A percentile compares a stretch with the other conserved stretches of the same genome.
Evolutionary conservation across 1,140 invertebrate species (phyloP).

Genomic region (Wasmannia auropunctata): DNA sequence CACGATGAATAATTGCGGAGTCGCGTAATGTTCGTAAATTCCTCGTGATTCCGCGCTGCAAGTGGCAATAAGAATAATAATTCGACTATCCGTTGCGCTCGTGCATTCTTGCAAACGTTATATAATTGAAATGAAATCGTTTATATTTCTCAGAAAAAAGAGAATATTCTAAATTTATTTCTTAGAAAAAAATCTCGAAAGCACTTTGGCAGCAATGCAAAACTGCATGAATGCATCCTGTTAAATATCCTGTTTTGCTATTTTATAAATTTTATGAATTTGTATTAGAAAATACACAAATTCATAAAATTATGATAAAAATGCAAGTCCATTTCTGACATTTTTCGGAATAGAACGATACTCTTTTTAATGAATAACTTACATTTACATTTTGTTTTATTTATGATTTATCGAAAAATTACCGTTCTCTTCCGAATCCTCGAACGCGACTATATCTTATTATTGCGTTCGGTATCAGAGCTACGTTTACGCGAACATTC

Average conservation of each 20-base stretch:
- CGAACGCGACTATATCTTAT: not conserved
- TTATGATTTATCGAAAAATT: not conserved
- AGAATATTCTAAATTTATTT: not conserved
- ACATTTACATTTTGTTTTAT: not conserved
- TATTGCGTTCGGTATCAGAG: not conserved
- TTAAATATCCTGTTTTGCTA: not conserved
- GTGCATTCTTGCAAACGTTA: not conserved
- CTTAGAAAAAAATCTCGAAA: not conserved
- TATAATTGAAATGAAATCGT: conserved; percentile 31
- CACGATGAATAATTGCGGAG: conserved; percentile 12
- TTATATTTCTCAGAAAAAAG: not conserved
- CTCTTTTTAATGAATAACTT: not conserved
- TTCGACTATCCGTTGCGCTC: not conserved
- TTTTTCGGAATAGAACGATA: not conserved
- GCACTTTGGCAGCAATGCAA: not conserved
- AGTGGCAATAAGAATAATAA: not conserved
- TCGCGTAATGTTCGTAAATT: conserved; percentile 4
- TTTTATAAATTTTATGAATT: not conserved
- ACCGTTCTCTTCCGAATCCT: not conserved
- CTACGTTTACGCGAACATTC: not conserved
- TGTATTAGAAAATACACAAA: not conserved
- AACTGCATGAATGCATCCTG: not conserved
- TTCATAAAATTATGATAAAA: not conserved
- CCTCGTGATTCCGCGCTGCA: not conserved
- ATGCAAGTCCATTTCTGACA: not conserved